Evolutionary conservation across 1,140 invertebrate genomes (phyloP), one percentile per base, ranked within the genome.

Genomic region (Drosophila quadrilineata): DNA sequence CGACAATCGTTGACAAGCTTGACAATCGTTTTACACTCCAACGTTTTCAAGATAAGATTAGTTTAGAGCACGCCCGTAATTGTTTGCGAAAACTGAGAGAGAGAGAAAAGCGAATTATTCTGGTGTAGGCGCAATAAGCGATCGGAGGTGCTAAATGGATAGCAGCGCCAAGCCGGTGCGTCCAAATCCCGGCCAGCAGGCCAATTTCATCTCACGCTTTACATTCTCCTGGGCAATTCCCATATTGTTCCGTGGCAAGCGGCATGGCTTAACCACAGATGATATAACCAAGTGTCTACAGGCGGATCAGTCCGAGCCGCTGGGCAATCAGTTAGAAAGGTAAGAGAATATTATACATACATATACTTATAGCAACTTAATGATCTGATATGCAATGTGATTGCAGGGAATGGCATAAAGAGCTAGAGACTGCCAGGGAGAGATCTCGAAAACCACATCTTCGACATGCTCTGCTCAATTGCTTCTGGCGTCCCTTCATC

Each of bases 321-420:
- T 90, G 8, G 87, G 89, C 0, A 74, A 90, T 69, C 75, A 72
- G 4, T 67, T 91, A 10, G 89, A 91, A 50, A 50, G 73, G 90
- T 91, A 57, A 74, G 75, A n/a, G n/a, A n/a, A n/a, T n/a, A n/a
- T n/a, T n/a, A n/a, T n/a, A n/a, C n/a, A n/a, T n/a, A n/a, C n/a
- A n/a, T n/a, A n/a, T n/a, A n/a, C n/a, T n/a, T n/a, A n/a, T 88
- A 29, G 2, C 3, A 4, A 22, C 1, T 6, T 9, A 24, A 6
- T n/a, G 26, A 14, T 17, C 0, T 0, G 16, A 4, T 5, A 14
- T 0, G 2, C 6, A 12, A 26, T 28, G 1, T 8, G 3, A 6
- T 36, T 19, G 36, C 31, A 92, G 91, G 49, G 85, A 91, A 63
- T 92, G 91, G 91, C 69, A 82, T 2, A 76, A 84, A 45, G 92